Base-by-base conservation (phyloP, 2,113 vertebrate species). In the Rhodinocichla rosea region DNA sequence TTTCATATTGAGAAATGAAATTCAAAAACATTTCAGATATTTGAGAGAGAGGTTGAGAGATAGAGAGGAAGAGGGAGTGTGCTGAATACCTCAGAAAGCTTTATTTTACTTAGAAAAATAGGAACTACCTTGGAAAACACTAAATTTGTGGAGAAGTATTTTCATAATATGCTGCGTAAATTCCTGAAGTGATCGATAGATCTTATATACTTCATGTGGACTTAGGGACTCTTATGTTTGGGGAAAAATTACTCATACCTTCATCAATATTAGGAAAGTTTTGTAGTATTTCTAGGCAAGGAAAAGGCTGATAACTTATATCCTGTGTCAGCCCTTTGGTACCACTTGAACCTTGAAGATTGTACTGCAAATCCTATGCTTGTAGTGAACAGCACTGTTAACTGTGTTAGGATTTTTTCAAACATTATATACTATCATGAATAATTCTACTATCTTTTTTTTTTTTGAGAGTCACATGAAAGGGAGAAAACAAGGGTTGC, bases 41-140 rank as follows among this genome's bases (percentile, higher is more conserved):
- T 84, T 90, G 64, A 63, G 16, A 73, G 13, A 76, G 11, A 62
- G 15, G 74, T 10, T 60, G 14, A 64, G 17, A 79, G 20, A 5
- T 13, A 28, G 47, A 68, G 20, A 35, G 21, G 13, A 49, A 71
- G 70, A 17, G 5, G 17, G 40, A 78, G 10, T 49, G 15, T 94
- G 9, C 15, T 37, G 40, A 84, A 67, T 62, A 49, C 23, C 27
- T 64, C 37, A 88, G 39, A 80, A 80, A 94, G 21, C 7, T 65
- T 28, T 83, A 49, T 83, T 94, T 95, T 87, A 81, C 37, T 84
- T 81, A 73, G 56, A 89, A 90, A 95, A 89, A 13, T 44, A 83
- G 28, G 27, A 92, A 56, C 9, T 55, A 24, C 23, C 15, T 65
- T 23, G 39, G 6, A 49, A 78, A 90, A 19, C 14, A 65, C 3